Evolutionary conservation across 2,113 vertebrate species (phyloP).

Genomic region (Neodon shergylaensis): DNA sequence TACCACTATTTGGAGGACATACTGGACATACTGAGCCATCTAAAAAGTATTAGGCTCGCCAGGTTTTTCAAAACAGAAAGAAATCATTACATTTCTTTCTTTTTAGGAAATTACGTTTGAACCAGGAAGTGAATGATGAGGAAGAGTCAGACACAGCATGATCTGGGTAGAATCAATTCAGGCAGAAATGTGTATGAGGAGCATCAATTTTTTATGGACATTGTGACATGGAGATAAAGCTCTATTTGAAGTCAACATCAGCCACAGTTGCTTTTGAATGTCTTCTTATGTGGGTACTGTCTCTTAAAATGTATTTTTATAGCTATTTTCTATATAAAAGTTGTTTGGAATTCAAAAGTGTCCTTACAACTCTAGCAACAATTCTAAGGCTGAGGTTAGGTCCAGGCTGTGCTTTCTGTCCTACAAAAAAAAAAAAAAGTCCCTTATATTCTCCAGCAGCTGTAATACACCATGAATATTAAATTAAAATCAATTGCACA

Average conservation of each 20-base stretch:
- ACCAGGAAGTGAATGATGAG: neutral
- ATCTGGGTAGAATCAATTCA: neutral
- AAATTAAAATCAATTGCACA: constrained; percentile 82
- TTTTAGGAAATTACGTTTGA: constrained; percentile 7
- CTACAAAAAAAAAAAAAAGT: neutral
- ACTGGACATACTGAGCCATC: no score
- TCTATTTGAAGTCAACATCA: neutral
- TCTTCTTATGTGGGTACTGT: neutral
- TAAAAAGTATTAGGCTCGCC: neutral
- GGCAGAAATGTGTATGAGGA: neutral
- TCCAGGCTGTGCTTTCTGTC: constrained; percentile 39
- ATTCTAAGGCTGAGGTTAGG: constrained; percentile 65
- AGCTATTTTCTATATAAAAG: constrained; percentile 21
- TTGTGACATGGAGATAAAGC: neutral
- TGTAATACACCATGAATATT: constrained; percentile 79
- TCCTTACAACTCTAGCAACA: constrained; percentile 53
- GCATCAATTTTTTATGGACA: neutral
- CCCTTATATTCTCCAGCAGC: constrained; percentile 62
- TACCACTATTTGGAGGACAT: no score
- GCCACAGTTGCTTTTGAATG: constrained; percentile 9
- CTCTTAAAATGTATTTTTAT: constrained; percentile 29
- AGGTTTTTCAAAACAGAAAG: neutral
- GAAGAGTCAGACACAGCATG: neutral
- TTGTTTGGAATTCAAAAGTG: constrained; percentile 66
- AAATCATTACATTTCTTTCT: neutral